phyloP scores from a whole-genome alignment of 35 echinoderm and acorn worm genomes.

The Ptychodera flava region DNA sequence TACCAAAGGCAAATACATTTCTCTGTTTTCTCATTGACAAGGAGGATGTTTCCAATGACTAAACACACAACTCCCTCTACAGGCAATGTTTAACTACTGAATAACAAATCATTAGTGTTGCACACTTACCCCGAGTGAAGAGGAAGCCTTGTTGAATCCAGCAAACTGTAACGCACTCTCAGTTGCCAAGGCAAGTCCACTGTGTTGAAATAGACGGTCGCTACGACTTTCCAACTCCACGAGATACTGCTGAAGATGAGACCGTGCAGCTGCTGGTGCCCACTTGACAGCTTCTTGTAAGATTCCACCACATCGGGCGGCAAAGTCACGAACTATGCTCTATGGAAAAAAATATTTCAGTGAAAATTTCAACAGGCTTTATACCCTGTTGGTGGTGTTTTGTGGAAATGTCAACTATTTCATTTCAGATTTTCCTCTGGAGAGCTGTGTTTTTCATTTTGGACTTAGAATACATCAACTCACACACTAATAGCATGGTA shows the following conservation, averaged over 20 bases:
- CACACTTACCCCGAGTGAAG: not conserved
- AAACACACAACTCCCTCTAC: too few relatives aligned
- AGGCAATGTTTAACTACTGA: too few relatives aligned
- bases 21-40: too few relatives aligned
- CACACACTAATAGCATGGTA: too few relatives aligned
- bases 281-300: constrained; percentile 92
- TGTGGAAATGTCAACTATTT: not conserved
- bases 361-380: not conserved
- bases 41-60: too few relatives aligned
- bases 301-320: constrained; percentile 83
- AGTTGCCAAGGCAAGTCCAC: constrained; percentile 62
- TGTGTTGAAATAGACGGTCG: constrained; percentile 48
- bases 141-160: constrained; percentile 33
- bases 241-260: constrained; percentile 83
- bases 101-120: too few relatives aligned
- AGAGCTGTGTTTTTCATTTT: too few relatives aligned
- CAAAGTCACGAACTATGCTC: constrained; percentile 79
- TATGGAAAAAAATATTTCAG: constrained; percentile 9
- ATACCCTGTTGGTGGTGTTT: not conserved
- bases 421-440: too few relatives aligned
- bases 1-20: too few relatives aligned
- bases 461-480: too few relatives aligned
- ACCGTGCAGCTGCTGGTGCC: constrained; percentile 69
- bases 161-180: constrained; percentile 77
- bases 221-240: constrained; percentile 52